Conservation (phyloP, 2,888 invertebrate species). For the Pemphredon lugubris region DNA sequence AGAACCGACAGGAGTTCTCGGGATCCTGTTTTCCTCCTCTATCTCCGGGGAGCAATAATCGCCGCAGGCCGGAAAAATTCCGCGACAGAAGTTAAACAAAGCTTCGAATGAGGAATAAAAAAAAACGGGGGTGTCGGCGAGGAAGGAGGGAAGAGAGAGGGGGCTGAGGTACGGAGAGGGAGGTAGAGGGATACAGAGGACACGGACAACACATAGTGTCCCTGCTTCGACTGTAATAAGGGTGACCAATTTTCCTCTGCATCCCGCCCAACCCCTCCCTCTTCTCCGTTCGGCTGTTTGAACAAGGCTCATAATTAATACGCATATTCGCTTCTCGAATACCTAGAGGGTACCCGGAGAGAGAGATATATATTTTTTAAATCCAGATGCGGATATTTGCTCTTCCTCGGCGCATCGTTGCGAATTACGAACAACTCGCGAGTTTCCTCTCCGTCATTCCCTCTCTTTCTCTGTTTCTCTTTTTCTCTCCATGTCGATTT, state of each 20-base stretch:
- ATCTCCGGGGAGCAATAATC: conserved; percentile 78
- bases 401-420: conserved; percentile 40
- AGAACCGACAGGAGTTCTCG: no score
- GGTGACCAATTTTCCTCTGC: conserved; percentile 62
- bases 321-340: conserved; percentile 73
- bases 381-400: conserved; percentile 54
- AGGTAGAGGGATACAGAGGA: conserved; percentile 11
- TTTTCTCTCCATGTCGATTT: neutral
- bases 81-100: conserved; percentile 79
- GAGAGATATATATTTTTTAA: conserved; percentile 63
- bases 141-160: conserved; percentile 45
- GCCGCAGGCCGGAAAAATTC: conserved; percentile 75
- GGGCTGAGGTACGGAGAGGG: neutral
- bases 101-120: conserved; percentile 67
- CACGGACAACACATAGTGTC: conserved; percentile 42
- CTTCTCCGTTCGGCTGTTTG: conserved; percentile 75
- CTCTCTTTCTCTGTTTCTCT: neutral
- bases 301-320: conserved; percentile 81
- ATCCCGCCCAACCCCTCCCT: conserved; percentile 18
- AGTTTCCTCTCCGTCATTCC: conserved; percentile 20
- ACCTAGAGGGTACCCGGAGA: conserved; percentile 29
- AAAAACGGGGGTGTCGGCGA: conserved; percentile 46
- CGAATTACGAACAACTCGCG: conserved; percentile 42
- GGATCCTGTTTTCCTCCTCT: conserved; percentile 54
- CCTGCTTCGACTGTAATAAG: conserved; percentile 70